Percentiles rank a stretch among this genome's conserved stretches.
Evolutionary conservation across 2,113 vertebrate species (phyloP).

Genomic region (Bolborhynchus lineola): DNA sequence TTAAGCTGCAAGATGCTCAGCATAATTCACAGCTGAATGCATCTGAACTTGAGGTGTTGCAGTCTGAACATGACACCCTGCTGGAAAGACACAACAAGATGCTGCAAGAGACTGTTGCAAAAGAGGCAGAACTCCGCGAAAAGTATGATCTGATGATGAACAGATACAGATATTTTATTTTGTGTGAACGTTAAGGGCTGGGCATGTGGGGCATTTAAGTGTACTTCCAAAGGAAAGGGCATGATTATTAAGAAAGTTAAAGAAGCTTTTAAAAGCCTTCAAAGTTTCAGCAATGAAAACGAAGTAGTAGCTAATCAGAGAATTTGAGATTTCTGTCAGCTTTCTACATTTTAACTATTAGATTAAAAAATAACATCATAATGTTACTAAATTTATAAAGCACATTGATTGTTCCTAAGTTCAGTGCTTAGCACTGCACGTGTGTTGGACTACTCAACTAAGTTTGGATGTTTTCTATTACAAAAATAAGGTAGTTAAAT

Average conservation of each 20-base stretch:
- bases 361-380: neutral
- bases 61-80: slow-evolving; percentile 88
- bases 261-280: neutral
- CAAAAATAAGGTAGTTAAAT: neutral
- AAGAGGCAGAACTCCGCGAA: slow-evolving; percentile 94
- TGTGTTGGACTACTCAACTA: neutral
- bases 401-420: neutral
- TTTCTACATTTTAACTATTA: neutral
- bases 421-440: neutral
- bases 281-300: neutral
- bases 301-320: neutral
- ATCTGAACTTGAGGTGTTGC: slow-evolving; percentile 85
- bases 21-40: slow-evolving; percentile 80
- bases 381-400: neutral
- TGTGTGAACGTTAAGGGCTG: neutral
- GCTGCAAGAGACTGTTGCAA: slow-evolving; percentile 90
- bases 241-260: neutral
- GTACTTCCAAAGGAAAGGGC: neutral
- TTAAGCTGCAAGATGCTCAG: slow-evolving; percentile 86
- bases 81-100: slow-evolving; percentile 95
- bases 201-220: neutral
- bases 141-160: slow-evolving; percentile 74
- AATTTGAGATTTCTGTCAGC: neutral
- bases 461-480: neutral
- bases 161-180: neutral